Conservation (phyloP, 2,113 vertebrate genomes). For the Semicossyphus pulcher region DNA sequence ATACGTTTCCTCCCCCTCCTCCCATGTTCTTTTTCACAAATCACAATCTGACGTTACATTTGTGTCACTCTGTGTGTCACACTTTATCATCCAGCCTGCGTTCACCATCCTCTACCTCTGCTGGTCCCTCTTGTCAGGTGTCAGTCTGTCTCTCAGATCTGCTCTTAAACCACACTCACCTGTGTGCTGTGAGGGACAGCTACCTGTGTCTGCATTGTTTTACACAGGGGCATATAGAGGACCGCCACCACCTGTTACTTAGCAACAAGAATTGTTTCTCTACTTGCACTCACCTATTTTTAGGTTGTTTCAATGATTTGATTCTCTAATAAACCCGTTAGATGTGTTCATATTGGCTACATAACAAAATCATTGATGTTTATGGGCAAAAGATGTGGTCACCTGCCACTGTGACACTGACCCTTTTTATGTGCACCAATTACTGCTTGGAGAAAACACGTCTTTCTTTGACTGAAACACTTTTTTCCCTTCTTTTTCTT, state of each 20-base stretch:
- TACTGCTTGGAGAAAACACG: no score
- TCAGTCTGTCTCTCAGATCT: no score
- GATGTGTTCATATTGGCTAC: no score
- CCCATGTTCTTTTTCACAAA: no score
- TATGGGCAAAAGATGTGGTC: background rate
- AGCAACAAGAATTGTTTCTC: slow-evolving; percentile 1
- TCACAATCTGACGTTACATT: no score
- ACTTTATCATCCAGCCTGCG: no score
- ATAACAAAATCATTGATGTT: no score
- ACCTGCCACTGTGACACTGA: background rate
- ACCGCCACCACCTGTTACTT: slow-evolving; percentile 5
- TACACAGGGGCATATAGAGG: background rate
- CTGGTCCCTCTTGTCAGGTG: no score
- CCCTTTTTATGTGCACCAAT: no score
- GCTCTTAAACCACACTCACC: background rate
- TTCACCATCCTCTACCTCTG: no score
- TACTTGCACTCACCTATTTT: background rate
- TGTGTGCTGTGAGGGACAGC: background rate
- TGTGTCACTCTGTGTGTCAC: no score
- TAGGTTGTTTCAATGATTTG: background rate
- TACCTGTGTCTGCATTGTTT: background rate
- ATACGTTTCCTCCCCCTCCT: no score
- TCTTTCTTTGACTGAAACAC: background rate
- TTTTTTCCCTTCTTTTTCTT: background rate
- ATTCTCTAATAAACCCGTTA: background rate